Percentiles rank a stretch among this genome's conserved stretches.
Conservation (phyloP, 2,888 invertebrate species). For the Yponomeuta plumbellus region DNA sequence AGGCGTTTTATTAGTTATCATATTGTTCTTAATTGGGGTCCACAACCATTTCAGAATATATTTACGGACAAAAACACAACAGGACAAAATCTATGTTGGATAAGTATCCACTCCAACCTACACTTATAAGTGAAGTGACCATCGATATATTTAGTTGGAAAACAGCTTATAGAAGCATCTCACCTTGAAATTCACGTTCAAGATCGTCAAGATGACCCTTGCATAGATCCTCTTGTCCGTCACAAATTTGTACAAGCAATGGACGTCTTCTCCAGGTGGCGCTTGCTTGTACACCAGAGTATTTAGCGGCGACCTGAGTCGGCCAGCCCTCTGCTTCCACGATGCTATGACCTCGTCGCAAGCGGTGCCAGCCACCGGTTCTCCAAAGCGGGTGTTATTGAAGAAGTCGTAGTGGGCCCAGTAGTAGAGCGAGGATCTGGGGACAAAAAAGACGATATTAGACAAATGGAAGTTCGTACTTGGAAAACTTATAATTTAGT, state of each 20-base stretch:
- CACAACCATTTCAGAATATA: no score
- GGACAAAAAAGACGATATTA: constrained; percentile 15
- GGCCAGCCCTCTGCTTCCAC: constrained; percentile 86
- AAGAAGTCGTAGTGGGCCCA: constrained; percentile 97
- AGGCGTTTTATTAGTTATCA: no score
- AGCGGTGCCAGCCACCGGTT: constrained; percentile 85
- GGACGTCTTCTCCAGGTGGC: constrained; percentile 82
- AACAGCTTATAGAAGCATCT: constrained; percentile 7
- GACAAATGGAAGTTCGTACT: not conserved
- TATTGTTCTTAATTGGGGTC: no score
- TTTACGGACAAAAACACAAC: no score
- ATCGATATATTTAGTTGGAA: no score
- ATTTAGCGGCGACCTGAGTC: constrained; percentile 88
- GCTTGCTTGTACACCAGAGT: constrained; percentile 91
- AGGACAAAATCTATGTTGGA: no score
- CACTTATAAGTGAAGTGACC: no score
- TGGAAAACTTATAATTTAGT: no score
- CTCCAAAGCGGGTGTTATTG: constrained; percentile 91
- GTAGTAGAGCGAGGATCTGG: constrained; percentile 91
- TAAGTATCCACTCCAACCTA: no score
- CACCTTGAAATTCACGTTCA: constrained; percentile 88
- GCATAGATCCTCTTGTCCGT: constrained; percentile 89
- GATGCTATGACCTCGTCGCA: constrained; percentile 93
- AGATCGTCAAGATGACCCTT: constrained; percentile 85
- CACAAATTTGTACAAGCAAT: constrained; percentile 89